Evolutionary conservation across 2,797 vertebrate genomes (phyloP).

Genomic region (Hippoglossus hippoglossus): DNA sequence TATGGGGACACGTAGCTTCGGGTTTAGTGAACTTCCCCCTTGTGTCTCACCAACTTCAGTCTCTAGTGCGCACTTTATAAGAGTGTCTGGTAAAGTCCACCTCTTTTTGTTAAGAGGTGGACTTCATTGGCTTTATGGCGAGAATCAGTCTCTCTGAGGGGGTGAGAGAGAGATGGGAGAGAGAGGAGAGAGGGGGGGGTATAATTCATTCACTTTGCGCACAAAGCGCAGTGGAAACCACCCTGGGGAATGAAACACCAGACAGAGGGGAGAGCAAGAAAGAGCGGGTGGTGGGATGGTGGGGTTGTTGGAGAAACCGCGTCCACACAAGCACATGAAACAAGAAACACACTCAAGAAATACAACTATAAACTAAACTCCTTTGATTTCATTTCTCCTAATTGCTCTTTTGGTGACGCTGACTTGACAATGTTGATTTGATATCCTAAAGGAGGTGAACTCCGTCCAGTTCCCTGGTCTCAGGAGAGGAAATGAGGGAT

Average conservation of each 20-base stretch:
- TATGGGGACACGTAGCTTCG: constrained; percentile 23
- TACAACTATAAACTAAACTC: too few relatives aligned
- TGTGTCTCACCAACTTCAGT: constrained; percentile 60
- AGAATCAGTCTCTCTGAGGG: constrained; percentile 83
- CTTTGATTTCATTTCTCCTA: too few relatives aligned
- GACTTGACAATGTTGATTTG: background rate
- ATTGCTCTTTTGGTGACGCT: background rate
- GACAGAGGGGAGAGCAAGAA: constrained; percentile 74
- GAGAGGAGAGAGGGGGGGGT: constrained; percentile 44
- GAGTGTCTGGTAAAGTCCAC: constrained; percentile 70
- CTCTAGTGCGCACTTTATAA: constrained; percentile 71
- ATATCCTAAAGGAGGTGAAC: background rate
- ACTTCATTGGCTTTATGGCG: constrained; percentile 92
- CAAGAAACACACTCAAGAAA: constrained; percentile 5
- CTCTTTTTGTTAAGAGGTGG: constrained; percentile 85
- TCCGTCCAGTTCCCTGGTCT: background rate
- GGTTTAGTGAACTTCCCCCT: constrained; percentile 51
- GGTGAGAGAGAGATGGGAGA: constrained; percentile 49
- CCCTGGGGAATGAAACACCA: constrained; percentile 78
- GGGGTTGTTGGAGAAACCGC: constrained; percentile 57
- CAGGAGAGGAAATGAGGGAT: background rate
- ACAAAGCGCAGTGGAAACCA: constrained; percentile 87
- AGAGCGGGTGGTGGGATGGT: constrained; percentile 57
- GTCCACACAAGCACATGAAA: constrained; percentile 18
- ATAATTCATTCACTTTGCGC: constrained; percentile 85